Conservation (phyloP, 2,797 vertebrate species). For the Pipistrellus kuhlii region DNA sequence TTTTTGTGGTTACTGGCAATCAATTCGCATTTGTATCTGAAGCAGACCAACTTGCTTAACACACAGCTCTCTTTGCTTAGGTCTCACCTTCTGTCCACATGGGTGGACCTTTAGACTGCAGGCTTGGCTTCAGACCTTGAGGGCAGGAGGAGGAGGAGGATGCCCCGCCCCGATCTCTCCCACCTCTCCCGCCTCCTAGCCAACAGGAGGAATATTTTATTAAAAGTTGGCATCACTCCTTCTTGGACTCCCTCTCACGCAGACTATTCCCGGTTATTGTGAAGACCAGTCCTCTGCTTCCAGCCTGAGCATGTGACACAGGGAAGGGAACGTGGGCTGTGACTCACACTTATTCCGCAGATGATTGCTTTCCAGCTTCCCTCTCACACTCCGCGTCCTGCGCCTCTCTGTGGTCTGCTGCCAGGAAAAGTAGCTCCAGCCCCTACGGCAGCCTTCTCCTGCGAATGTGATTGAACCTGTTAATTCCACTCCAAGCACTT, state of each 20-base stretch:
- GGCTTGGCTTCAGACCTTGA: neutral
- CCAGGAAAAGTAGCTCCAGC: slow-evolving; percentile 69
- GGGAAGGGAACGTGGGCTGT: slow-evolving; percentile 33
- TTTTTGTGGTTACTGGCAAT: neutral
- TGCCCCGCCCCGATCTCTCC: neutral
- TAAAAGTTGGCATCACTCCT: neutral
- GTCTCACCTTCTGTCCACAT: neutral
- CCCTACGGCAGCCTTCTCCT: slow-evolving; percentile 63
- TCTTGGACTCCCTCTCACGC: neutral
- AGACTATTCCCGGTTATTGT: slow-evolving; percentile 23
- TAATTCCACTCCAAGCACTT: slow-evolving; percentile 60
- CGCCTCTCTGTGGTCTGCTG: slow-evolving; percentile 61
- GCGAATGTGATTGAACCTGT: slow-evolving; percentile 62
- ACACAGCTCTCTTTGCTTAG: neutral
- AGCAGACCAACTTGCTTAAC: neutral
- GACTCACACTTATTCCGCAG: slow-evolving; percentile 65
- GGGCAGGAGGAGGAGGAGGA: neutral
- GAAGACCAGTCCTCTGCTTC: slow-evolving; percentile 18
- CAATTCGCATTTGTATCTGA: neutral
- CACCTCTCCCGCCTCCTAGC: neutral
- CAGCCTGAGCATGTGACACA: slow-evolving; percentile 56
- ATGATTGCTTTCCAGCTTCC: slow-evolving; percentile 65
- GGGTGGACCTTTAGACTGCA: neutral
- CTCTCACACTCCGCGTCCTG: slow-evolving; percentile 19
- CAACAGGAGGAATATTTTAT: neutral